Conservation (phyloP, 2,888 invertebrate species). For the Brachyptera putata region DNA sequence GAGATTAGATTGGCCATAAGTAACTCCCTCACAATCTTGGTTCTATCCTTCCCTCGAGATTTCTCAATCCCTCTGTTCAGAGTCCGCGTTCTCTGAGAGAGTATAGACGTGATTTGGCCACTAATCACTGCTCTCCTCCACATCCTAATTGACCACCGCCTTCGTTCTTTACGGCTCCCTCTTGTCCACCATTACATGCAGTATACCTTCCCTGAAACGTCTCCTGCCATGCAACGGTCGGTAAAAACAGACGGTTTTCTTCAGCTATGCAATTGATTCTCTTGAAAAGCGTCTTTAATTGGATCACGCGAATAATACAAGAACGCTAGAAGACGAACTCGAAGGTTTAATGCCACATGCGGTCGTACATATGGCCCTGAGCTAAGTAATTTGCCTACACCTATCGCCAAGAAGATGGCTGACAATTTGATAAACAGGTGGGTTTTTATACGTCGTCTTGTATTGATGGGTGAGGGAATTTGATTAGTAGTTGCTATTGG, state of each 20-base stretch:
- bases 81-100: too few relatives aligned
- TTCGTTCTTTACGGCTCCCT: constrained; percentile 22
- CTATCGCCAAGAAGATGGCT: too few relatives aligned
- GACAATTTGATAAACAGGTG: too few relatives aligned
- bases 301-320: constrained; percentile 23
- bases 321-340: neutral
- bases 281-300: constrained; percentile 31
- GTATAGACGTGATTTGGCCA: constrained; percentile 26
- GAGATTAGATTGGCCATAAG: neutral
- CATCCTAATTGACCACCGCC: constrained; percentile 23
- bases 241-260: constrained; percentile 1
- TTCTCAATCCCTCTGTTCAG: constrained; percentile 12
- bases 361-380: too few relatives aligned
- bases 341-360: too few relatives aligned
- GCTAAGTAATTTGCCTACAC: too few relatives aligned
- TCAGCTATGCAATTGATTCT: constrained; percentile 25
- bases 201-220: too few relatives aligned
- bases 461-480: too few relatives aligned
- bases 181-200: neutral
- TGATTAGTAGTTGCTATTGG: too few relatives aligned
- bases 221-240: too few relatives aligned
- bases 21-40: constrained; percentile 1
- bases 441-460: too few relatives aligned
- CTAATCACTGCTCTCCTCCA: constrained; percentile 23
- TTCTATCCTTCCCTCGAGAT: constrained; percentile 11